Evolutionary conservation across 2,113 vertebrate genomes (phyloP).

Genomic region (Ursus arctos): DNA sequence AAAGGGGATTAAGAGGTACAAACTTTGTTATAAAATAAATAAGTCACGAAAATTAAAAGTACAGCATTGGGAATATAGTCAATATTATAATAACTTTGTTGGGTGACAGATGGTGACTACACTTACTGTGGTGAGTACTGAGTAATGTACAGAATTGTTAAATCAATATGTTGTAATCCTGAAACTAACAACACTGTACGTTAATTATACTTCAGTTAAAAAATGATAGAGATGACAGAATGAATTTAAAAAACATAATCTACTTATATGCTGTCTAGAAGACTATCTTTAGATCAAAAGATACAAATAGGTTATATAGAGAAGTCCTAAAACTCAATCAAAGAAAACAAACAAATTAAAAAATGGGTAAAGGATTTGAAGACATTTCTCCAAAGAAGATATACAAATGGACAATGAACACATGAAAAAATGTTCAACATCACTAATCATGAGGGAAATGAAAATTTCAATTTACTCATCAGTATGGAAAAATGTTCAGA

Average conservation of each 20-base stretch:
- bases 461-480: background rate
- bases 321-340: background rate
- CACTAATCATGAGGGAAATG: background rate
- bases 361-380: background rate
- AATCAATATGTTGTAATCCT: background rate
- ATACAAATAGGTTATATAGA: background rate
- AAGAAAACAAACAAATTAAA: background rate
- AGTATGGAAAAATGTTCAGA: background rate
- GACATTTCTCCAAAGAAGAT: background rate
- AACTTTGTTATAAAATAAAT: background rate
- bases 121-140: background rate
- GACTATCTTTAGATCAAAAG: background rate
- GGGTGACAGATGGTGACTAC: background rate
- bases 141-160: background rate
- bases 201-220: background rate
- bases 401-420: background rate
- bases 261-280: background rate
- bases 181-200: background rate
- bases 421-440: background rate
- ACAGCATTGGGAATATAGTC: background rate
- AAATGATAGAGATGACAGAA: background rate
- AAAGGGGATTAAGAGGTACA: background rate
- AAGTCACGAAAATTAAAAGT: background rate
- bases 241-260: background rate
- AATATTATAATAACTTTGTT: background rate